Base-by-base conservation (phyloP, 2,113 vertebrate species). In the Amia ocellicauda region DNA sequence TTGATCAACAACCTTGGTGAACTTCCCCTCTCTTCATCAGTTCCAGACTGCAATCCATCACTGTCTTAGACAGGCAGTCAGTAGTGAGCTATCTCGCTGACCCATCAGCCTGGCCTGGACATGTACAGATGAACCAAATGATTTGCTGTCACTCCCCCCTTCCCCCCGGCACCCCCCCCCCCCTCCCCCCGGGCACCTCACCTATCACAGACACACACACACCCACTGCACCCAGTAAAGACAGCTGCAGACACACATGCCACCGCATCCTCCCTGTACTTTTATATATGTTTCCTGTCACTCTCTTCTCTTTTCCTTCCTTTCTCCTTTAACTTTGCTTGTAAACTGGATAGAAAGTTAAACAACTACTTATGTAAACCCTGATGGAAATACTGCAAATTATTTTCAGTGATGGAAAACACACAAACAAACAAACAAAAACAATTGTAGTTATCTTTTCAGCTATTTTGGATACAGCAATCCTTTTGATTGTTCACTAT, bases 11-110 rank as follows among this genome's bases (percentile, higher is more conserved):
- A 36, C 19, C 19, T n/a, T 10, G 56, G 16, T 47, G 58, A 60
- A 24, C 40, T 47, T 47, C 45, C 45, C 45, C 2, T 47, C 45
- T 47, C 45, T 47, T 47, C 45, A 47, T 47, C 45, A 2, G n/a
- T 13, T 47, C 45, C 45, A 47, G 45, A 47, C 45, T 47, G 45
- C 16, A 47, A 47, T 47, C 45, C 16, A 47, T 47, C 45, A 47
- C 45, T 47, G 45, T 47, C 45, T 11, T 8, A 47, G 45, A 19
- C 45, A 47, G 45, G 2, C 31, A 5, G 11, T 5, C 31, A 5
- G 5, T 36, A 11, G 31, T 36, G 31, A 36, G 45, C 16, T 47
- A 47, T 47, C 45, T 16, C 13, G 2, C 45, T 47, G 45, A 47
- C 45, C 45, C 45, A 47, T 47, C 45, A 47, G 45, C 45, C 45